Evolutionary conservation across 2,888 invertebrate genomes (phyloP).

Genomic region (Eudasyphora cyanicolor): DNA sequence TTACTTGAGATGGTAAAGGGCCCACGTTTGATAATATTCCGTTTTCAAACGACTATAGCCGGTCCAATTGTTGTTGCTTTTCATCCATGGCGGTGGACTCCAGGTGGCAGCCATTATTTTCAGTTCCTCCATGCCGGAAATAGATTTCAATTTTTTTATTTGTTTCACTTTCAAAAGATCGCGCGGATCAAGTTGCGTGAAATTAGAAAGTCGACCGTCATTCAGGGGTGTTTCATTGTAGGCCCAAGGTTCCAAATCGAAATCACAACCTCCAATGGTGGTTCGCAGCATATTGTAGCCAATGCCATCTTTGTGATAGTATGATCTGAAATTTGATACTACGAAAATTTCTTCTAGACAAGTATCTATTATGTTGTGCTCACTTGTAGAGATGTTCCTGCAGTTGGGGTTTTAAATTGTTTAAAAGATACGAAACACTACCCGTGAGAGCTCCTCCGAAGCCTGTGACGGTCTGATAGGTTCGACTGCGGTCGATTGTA

Average conservation of each 20-base stretch:
- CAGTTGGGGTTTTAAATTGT: slow-evolving; percentile 70
- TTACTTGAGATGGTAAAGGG: slow-evolving; percentile 89
- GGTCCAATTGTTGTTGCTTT: slow-evolving; percentile 82
- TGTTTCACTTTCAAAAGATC: slow-evolving; percentile 77
- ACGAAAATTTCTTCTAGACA: too few relatives aligned
- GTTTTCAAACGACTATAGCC: slow-evolving; percentile 82
- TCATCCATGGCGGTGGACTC: slow-evolving; percentile 88
- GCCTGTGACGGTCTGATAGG: slow-evolving; percentile 87
- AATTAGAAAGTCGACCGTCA: slow-evolving; percentile 83
- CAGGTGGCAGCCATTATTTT: slow-evolving; percentile 81
- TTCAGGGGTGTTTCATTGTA: slow-evolving; percentile 85
- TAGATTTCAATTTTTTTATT: slow-evolving; percentile 72
- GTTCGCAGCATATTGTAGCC: slow-evolving; percentile 90
- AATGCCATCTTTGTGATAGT: slow-evolving; percentile 85
- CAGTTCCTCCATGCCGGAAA: slow-evolving; percentile 69
- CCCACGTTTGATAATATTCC: slow-evolving; percentile 89
- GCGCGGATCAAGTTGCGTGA: slow-evolving; percentile 79
- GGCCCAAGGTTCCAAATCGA: slow-evolving; percentile 90
- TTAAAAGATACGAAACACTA: slow-evolving; percentile 79
- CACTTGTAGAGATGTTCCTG: slow-evolving; percentile 77
- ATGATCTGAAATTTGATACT: slow-evolving; percentile 86
- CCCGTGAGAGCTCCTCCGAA: slow-evolving; percentile 95
- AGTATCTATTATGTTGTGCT: not conserved
- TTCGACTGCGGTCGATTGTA: slow-evolving; percentile 72
- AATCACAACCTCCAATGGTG: slow-evolving; percentile 93